A percentile compares a stretch with the other conserved stretches of the same genome.
phyloP scores from a whole-genome alignment of 2,113 vertebrate species.

The Leptosomus discolor region DNA sequence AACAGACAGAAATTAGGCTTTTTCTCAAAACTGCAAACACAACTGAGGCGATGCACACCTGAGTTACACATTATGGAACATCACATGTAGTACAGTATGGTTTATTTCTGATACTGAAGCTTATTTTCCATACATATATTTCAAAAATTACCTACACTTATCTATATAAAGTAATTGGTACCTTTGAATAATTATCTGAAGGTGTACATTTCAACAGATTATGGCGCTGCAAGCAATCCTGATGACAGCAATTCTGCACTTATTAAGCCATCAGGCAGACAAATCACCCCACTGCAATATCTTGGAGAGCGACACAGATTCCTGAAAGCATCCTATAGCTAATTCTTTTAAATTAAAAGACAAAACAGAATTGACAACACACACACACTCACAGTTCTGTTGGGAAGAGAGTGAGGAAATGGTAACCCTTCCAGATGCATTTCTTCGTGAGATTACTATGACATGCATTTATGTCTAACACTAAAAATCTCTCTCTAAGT shows the following conservation, averaged over 20 bases:
- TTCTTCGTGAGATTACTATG: background rate
- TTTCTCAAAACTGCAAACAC: background rate
- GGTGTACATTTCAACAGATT: background rate
- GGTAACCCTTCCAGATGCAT: background rate
- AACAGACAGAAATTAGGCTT: background rate
- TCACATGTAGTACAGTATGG: background rate
- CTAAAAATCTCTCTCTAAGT: background rate
- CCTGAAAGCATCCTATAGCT: background rate
- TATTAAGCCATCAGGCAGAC: background rate
- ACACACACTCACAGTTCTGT: background rate
- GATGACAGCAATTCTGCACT: background rate
- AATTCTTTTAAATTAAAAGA: background rate
- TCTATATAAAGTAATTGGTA: background rate
- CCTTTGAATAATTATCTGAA: background rate
- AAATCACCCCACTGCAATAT: background rate
- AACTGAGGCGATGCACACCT: background rate
- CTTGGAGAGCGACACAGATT: background rate
- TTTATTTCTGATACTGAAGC: background rate
- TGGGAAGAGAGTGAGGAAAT: background rate
- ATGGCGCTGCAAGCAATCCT: background rate
- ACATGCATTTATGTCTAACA: background rate
- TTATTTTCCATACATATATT: background rate
- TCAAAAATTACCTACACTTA: background rate
- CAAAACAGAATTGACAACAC: background rate
- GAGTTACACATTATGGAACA: background rate